Evolutionary conservation across 1,140 invertebrate species (phyloP).

Genomic region (Pseudomyrmex concolor): DNA sequence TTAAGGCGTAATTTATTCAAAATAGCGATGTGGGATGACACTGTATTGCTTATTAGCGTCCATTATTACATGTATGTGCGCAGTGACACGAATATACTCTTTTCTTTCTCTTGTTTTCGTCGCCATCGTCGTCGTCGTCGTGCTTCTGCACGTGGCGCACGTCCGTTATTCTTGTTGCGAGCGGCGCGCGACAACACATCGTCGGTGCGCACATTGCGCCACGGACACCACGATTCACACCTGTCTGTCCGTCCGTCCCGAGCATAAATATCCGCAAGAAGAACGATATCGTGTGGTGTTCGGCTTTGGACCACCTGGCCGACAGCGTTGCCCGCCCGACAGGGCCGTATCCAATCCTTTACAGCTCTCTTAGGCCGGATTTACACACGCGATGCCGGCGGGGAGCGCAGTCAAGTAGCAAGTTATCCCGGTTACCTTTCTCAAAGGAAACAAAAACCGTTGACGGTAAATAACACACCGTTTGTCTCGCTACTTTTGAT

Average conservation of each 20-base stretch:
- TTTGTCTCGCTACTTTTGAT: conserved; percentile 13
- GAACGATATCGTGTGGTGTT: conserved; percentile 49
- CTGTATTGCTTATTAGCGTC: too few relatives aligned
- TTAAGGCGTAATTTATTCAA: too few relatives aligned
- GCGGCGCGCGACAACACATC: conserved; percentile 53
- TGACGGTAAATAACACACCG: not conserved
- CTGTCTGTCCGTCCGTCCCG: conserved; percentile 33
- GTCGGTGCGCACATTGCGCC: conserved; percentile 59
- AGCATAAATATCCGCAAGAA: conserved; percentile 57
- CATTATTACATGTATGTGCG: too few relatives aligned
- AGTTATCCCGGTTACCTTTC: conserved; percentile 7
- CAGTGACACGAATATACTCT: conserved; percentile 3
- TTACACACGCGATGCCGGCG: not conserved
- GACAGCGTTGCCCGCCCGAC: conserved; percentile 11
- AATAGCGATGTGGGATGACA: too few relatives aligned
- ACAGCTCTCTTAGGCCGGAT: not conserved
- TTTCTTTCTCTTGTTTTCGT: not conserved
- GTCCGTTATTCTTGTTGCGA: conserved; percentile 49
- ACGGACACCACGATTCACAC: conserved; percentile 56
- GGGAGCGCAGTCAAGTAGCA: not conserved
- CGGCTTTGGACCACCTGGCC: conserved; percentile 55
- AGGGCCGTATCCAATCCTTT: conserved; percentile 39
- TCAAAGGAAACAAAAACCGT: conserved; percentile 4
- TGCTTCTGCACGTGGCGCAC: conserved; percentile 42
- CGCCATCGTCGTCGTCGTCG: conserved; percentile 1